A percentile compares a stretch with the other conserved stretches of the same genome.
Evolutionary conservation across 2,888 invertebrate species (phyloP).

Genomic region (Ophioninae sp.): DNA sequence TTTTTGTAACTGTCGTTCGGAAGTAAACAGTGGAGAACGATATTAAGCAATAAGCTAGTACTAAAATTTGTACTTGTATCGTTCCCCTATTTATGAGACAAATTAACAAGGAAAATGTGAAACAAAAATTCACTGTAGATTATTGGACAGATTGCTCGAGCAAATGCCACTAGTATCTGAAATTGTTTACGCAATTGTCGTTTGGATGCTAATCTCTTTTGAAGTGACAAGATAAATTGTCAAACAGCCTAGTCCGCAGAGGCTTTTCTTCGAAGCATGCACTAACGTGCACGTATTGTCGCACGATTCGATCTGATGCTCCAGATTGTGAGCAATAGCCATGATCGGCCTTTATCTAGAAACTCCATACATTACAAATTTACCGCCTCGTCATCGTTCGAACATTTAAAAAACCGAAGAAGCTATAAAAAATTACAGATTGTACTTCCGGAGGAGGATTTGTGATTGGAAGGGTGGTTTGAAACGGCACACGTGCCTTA

Average conservation of each 20-base stretch:
- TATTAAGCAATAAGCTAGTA: background rate
- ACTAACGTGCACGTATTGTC: background rate
- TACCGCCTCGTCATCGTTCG: conserved; percentile 1
- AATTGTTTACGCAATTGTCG: background rate
- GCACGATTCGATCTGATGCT: background rate
- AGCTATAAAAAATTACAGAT: conserved; percentile 24
- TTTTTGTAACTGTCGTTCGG: background rate
- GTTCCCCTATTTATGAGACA: background rate
- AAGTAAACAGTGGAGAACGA: background rate
- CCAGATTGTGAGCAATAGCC: background rate
- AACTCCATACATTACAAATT: conserved; percentile 33
- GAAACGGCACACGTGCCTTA: conserved; percentile 29
- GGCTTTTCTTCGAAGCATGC: background rate
- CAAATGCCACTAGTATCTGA: background rate
- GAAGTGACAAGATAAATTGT: background rate
- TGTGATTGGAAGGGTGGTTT: background rate
- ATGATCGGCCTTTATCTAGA: background rate
- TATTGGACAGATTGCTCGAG: conserved; percentile 11
- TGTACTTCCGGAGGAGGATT: conserved; percentile 16
- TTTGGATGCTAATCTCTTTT: background rate
- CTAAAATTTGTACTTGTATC: too few relatives aligned
- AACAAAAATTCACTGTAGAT: background rate
- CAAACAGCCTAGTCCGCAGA: background rate
- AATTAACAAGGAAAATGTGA: background rate
- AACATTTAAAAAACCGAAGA: conserved; percentile 9